Evolutionary conservation across 1,140 invertebrate species (phyloP), one percentile per base, ranked within the genome.

Genomic region (Cydia splendana): DNA sequence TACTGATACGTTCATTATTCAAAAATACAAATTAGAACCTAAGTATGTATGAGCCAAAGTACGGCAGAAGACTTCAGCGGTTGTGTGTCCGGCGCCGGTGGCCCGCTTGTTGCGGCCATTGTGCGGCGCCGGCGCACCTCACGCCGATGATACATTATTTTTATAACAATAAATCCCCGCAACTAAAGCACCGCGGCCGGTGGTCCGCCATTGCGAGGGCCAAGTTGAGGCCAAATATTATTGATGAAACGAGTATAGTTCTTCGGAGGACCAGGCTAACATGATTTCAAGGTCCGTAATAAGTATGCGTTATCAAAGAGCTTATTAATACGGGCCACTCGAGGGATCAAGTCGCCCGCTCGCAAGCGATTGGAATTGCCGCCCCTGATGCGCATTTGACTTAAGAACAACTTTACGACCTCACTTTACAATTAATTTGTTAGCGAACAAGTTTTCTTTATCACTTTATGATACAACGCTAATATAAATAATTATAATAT

Each of bases 101-200:
- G 77, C 83, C 83, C 76, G 87, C 89, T 91, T 91, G 89, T 93
- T 91, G 91, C 84, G 77, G 78, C 82, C 82, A 90, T 91, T 91
- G 90, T 90, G 82, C 83, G 79, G 76, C 79, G 79, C 79, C 82
- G 83, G 76, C 83, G 78, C 62, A 38, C 20, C 28, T 62, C 57
- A 62, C 30, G 86, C 84, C 88, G 87, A 92, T 91, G 91, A 92
- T 92, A 92, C 89, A 93, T 93, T 92, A 92, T 93, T 92, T 93
- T 91, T 92, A 91, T 93, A 92, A 91, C 88, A 92, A 92, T 91
- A 91, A 93, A 92, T 91, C 88, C 87, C 84, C 84, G 84, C 82
- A 90, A 90, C 90, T 93, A 91, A 91, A 87, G 87, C 89, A 88
- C 88, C 85, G 86, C 79, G 76, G 82, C 87, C 82, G 91, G 91